phyloP scores from a whole-genome alignment of 2,113 vertebrate genomes.

The Deroptyus accipitrinus region DNA sequence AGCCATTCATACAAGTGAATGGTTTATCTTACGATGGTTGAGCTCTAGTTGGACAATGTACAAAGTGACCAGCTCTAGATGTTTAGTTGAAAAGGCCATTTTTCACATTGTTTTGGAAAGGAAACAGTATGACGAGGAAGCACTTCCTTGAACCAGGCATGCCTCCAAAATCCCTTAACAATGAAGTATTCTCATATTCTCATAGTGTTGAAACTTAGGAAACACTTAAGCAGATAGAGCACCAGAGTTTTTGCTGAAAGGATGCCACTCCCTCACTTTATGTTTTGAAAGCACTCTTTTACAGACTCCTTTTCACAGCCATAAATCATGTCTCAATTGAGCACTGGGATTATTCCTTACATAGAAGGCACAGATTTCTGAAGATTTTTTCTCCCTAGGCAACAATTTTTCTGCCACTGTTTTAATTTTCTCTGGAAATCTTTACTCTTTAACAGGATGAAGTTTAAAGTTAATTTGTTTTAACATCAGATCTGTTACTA shows the following conservation, averaged over 20 bases:
- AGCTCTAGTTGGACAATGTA: conserved; percentile 66
- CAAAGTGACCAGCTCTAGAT: conserved; percentile 63
- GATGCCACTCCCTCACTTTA: conserved; percentile 49
- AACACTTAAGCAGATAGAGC: conserved; percentile 59
- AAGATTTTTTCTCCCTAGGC: not conserved
- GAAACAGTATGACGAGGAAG: conserved; percentile 76
- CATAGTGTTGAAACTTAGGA: conserved; percentile 59
- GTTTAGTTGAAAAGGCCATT: conserved; percentile 65
- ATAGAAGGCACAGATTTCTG: not conserved
- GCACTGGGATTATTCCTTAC: not conserved
- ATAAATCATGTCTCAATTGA: conserved; percentile 22
- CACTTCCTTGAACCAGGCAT: conserved; percentile 74
- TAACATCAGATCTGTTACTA: not conserved
- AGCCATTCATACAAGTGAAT: conserved; percentile 63
- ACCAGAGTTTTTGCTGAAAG: conserved; percentile 44
- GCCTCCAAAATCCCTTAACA: conserved; percentile 67
- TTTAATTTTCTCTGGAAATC: not conserved
- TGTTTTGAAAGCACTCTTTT: conserved; percentile 37
- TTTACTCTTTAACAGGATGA: not conserved
- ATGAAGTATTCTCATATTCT: conserved; percentile 67
- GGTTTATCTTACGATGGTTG: conserved; percentile 36
- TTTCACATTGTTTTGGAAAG: conserved; percentile 79
- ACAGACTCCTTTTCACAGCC: conserved; percentile 38
- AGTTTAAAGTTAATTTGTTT: not conserved
- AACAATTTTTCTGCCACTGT: not conserved